Conservation (phyloP, 2,888 invertebrate species). For the Encarsia formosa region DNA sequence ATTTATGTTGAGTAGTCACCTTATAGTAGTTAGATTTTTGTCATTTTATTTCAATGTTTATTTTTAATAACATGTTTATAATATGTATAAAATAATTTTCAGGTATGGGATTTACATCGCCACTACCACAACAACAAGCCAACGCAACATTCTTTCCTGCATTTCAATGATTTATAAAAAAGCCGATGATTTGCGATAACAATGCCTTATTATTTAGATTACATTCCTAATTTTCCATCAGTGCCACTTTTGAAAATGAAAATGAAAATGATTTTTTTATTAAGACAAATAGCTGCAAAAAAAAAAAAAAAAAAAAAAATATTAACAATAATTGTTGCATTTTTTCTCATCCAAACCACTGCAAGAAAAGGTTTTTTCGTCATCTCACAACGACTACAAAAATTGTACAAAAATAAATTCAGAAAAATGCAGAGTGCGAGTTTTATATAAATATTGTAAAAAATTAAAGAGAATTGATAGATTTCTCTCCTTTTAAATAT, state of each 20-base stretch:
- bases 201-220: slow-evolving; percentile 24
- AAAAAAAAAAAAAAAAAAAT: neutral
- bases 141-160: slow-evolving; percentile 46
- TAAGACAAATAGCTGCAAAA: slow-evolving; percentile 9
- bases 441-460: slow-evolving; percentile 28
- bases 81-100: no score
- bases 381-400: no score
- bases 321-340: no score
- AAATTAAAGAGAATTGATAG: slow-evolving; percentile 16
- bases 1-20: no score
- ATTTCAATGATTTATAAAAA: slow-evolving; percentile 41
- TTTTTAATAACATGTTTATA: no score
- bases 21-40: no score
- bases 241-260: slow-evolving; percentile 19
- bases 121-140: slow-evolving; percentile 39
- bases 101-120: slow-evolving; percentile 39
- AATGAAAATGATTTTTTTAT: slow-evolving; percentile 9
- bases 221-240: slow-evolving; percentile 27
- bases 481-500: no score
- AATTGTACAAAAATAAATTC: slow-evolving; percentile 15
- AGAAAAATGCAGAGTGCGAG: slow-evolving; percentile 15
- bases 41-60: no score
- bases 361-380: neutral
- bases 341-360: neutral
- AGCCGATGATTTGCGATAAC: slow-evolving; percentile 11